Base-by-base conservation (phyloP, 2,888 invertebrate genomes). In the Eurytoma californica region DNA sequence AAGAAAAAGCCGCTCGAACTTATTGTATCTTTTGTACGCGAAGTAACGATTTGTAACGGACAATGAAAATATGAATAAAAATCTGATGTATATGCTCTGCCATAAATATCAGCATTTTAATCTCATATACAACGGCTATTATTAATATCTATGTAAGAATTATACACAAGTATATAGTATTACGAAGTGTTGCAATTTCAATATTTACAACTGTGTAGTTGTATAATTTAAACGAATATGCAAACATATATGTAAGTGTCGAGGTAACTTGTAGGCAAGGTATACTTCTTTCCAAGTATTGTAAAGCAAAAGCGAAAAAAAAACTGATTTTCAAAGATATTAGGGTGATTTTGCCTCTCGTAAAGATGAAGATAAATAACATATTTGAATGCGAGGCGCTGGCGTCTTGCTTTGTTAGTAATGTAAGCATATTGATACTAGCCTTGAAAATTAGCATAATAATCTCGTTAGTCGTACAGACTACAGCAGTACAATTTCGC, bases 331-430 rank as follows among this genome's bases (percentile, higher is more conserved):
- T 68, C 55, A 68, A 72, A 58, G 77, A 75, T 75, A 75, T 80
- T 80, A 80, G 79, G 77, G 79, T 82, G 82, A 80, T 78, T 82
- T 72, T 75, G 72, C 60, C 73, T 66, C 49, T 72, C 13, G 63
- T 49, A 28, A 78, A 67, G 24, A 67, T 67, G 77, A 58, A 77
- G 55, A 74, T 70, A 74, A 79, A 80, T 75, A 58, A 80, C 73
- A 72, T 73, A 74, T 79, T 80, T 79, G 63, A 77, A 79, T 70
- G 80, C 69, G 80, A 80, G 83, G 82, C 77, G 84, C 85, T 84
- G 85, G 85, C 85, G 84, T 79, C 83, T 75, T 77, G 80, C 51
- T 80, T 84, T 79, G 16, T 82, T 84, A 85, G 80, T 60, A 55
- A 79, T 39, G n/a, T 84, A 85, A 85, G 80, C 73, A 75, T 83